Evolutionary conservation across 2,888 invertebrate species (phyloP).

Genomic region (Mythimna albipuncta): DNA sequence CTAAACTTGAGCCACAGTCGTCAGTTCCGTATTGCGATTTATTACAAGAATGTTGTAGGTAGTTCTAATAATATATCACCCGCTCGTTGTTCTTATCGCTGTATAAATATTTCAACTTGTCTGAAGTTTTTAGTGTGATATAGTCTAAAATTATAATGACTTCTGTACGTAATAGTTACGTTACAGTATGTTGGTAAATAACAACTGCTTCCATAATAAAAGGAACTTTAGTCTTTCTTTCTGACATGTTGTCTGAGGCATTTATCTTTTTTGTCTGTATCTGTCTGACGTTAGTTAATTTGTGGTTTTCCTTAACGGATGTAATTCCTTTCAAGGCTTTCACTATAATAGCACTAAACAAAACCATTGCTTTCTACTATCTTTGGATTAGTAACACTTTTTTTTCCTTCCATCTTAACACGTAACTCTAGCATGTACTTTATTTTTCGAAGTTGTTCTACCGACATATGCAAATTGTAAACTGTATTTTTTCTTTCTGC

Average conservation of each 20-base stretch:
- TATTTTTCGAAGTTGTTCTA: neutral
- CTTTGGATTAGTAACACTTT: neutral
- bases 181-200: constrained; percentile 29
- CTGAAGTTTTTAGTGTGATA: constrained; percentile 18
- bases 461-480: neutral
- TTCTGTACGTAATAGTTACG: constrained; percentile 2
- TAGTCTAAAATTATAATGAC: constrained; percentile 1
- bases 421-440: neutral
- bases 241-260: neutral
- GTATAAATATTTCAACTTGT: constrained; percentile 14
- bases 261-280: neutral
- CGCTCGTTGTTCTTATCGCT: constrained; percentile 14
- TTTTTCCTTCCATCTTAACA: neutral
- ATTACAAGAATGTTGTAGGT: neutral
- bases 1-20: constrained; percentile 41
- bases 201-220: neutral
- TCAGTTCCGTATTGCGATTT: constrained; percentile 15
- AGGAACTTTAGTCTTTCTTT: neutral
- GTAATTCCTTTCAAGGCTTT: neutral
- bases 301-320: constrained; percentile 2
- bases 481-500: neutral
- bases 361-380: neutral
- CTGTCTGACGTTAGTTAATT: neutral
- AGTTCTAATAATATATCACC: constrained; percentile 4
- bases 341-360: neutral